Base-by-base conservation (phyloP, 2,797 vertebrate genomes). In the Galaxias olidus region DNA sequence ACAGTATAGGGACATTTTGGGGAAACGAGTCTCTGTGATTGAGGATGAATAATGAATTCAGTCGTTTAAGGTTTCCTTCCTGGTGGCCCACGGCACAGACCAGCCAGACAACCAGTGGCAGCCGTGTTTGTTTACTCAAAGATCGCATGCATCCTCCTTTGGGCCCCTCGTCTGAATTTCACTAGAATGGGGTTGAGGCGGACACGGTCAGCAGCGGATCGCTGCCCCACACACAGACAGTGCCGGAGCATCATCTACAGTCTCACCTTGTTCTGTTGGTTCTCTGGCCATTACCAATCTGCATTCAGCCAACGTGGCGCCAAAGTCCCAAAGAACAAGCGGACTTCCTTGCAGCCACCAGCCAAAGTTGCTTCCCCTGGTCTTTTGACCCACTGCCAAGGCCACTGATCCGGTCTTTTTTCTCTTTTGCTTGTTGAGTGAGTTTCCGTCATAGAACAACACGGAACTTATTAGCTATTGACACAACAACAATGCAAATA, bases 261-360 rank as follows among this genome's bases (percentile, higher is more conserved):
- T 30, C 52, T 66, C 62, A 59, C 30, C 12, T 20, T 10, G 8
- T 20, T 59, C 46, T 66, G n/a, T 13, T 49, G 14, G 44, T 42
- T n/a, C 19, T 53, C 61, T 63, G 40, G 49, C 40, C 49, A 12
- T 13, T 64, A 49, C 89, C 84, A 86, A 89, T 94, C 86, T 90
- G 86, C 88, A 93, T 92, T 89, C 90, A 88, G 84, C 77, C 80
- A 89, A 91, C 87, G 86, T 87, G 82, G 83, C 83, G 63, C 83
- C 81, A 67, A 82, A 87, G 86, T 90, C 88, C 83, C 79, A 76
- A 78, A 87, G 91, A 91, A 91, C 87, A 91, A 91, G 84, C 48
- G 66, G 85, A 80, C 74, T 84, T 90, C 90, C 89, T 89, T 83
- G 88, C 69, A 84, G 82, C 83, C 88, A 80, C 79, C 77, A 60